A percentile compares a stretch with the other conserved stretches of the same genome.
Conservation (phyloP, 2,113 vertebrate species). For the Caranx ignobilis region DNA sequence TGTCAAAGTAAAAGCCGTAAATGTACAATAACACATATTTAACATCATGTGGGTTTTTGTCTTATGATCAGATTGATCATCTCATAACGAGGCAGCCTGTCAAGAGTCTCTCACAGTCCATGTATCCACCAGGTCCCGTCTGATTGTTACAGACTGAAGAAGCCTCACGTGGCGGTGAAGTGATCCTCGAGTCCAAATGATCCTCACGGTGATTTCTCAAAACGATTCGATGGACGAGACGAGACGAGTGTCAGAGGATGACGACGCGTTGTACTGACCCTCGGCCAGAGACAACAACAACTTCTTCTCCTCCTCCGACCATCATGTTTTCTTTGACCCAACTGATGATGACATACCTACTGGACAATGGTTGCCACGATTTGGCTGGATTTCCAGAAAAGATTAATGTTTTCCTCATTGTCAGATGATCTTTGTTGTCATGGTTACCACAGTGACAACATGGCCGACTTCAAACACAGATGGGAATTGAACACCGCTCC, state of each 20-base stretch:
- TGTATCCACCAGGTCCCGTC: conserved; percentile 7
- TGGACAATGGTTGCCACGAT: too few relatives aligned
- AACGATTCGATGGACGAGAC: conserved; percentile 7
- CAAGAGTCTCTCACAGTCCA: conserved; percentile 6
- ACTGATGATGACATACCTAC: too few relatives aligned
- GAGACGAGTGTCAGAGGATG: not conserved
- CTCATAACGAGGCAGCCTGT: not conserved
- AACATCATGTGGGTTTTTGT: not conserved
- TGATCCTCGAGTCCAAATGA: conserved; percentile 30
- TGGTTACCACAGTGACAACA: too few relatives aligned
- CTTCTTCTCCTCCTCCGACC: too few relatives aligned
- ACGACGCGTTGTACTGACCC: not conserved
- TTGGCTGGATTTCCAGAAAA: too few relatives aligned
- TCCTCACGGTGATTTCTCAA: conserved; percentile 25
- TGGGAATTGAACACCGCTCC: too few relatives aligned
- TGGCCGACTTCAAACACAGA: too few relatives aligned
- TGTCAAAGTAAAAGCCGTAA: not conserved
- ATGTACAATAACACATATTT: not conserved
- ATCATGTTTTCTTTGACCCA: too few relatives aligned
- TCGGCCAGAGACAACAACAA: not conserved
- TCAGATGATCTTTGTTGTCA: too few relatives aligned
- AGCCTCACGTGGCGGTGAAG: conserved; percentile 13
- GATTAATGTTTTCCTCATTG: too few relatives aligned
- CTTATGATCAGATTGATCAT: conserved; percentile 19
- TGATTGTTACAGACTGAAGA: conserved; percentile 52